Percentiles rank a stretch among this genome's conserved stretches.
phyloP scores from a whole-genome alignment of 2,113 vertebrate genomes.

The Pogonocichla stellata region DNA sequence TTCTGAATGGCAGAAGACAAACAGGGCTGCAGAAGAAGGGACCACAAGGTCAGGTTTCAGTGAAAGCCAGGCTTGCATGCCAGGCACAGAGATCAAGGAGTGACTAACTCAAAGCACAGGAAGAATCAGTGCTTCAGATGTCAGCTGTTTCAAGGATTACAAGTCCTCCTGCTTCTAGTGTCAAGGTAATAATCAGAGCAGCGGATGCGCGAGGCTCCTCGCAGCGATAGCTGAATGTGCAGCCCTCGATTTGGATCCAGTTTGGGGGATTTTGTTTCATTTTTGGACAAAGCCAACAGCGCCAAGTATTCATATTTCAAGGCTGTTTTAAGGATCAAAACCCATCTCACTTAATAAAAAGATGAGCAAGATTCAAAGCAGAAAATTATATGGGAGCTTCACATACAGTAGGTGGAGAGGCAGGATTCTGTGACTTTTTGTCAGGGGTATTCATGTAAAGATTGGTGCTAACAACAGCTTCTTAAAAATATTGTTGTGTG shows the following conservation, averaged over 20 bases:
- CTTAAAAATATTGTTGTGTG: background rate
- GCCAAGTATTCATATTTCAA: conserved; percentile 4
- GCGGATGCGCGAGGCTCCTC: background rate
- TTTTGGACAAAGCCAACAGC: conserved; percentile 42
- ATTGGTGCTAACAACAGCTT: background rate
- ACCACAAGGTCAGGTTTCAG: conserved; percentile 33
- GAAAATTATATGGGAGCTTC: conserved; percentile 60
- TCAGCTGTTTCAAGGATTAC: conserved; percentile 30
- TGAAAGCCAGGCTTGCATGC: conserved; percentile 20
- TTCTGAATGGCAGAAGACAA: conserved; percentile 4
- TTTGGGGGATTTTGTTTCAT: conserved; percentile 50
- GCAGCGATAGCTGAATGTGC: background rate
- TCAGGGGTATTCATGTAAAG: background rate
- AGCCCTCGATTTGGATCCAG: background rate
- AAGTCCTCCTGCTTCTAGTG: background rate
- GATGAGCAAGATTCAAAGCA: conserved; percentile 37
- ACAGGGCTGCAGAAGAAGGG: background rate
- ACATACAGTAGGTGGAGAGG: conserved; percentile 4
- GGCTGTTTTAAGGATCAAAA: conserved; percentile 60
- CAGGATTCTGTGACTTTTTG: background rate
- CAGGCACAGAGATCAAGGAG: conserved; percentile 16
- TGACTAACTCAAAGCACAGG: conserved; percentile 34
- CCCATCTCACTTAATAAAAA: conserved; percentile 50
- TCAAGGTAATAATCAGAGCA: conserved; percentile 41
- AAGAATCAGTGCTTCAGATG: conserved; percentile 1